These are phyloP conservation scores for Acanthiza pusilla DNA, from an alignment of 2,797 vertebrate species.

Conservation along the genomic window DNA sequence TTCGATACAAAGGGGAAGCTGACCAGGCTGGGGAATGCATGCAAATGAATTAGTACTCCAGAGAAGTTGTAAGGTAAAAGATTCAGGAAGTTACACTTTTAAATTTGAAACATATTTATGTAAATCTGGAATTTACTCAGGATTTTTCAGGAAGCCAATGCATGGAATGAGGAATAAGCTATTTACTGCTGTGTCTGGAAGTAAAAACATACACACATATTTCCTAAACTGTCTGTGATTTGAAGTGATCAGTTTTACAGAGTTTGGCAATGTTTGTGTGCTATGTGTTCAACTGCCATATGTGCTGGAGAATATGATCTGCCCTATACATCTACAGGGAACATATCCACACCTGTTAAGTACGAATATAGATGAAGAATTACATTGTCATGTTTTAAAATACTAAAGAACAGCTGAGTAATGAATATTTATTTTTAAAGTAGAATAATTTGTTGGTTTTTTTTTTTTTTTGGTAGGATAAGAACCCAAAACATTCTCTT, in stretches of 20 bases:
- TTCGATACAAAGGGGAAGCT: neutral
- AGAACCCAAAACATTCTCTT: neutral
- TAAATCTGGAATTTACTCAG: neutral
- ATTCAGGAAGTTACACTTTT: neutral
- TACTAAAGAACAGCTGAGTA: neutral
- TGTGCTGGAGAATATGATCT: neutral
- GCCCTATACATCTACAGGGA: neutral
- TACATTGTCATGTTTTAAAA: neutral
- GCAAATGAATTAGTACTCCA: neutral
- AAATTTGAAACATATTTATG: neutral
- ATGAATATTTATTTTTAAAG: constrained; percentile 24
- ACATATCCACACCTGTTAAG: neutral
- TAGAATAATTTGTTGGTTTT: neutral
- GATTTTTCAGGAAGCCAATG: neutral
- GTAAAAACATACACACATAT: neutral
- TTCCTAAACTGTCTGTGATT: neutral
- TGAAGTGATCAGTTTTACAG: neutral
- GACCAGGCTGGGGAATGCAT: neutral
- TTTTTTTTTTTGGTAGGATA: neutral
- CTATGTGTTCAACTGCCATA: neutral
- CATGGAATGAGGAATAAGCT: neutral
- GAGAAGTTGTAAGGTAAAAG: neutral
- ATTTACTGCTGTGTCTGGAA: neutral
- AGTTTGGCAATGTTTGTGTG: neutral
- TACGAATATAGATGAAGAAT: neutral